Evolutionary conservation across 1,140 invertebrate genomes (phyloP).

Genomic region (Halesus radiatus): DNA sequence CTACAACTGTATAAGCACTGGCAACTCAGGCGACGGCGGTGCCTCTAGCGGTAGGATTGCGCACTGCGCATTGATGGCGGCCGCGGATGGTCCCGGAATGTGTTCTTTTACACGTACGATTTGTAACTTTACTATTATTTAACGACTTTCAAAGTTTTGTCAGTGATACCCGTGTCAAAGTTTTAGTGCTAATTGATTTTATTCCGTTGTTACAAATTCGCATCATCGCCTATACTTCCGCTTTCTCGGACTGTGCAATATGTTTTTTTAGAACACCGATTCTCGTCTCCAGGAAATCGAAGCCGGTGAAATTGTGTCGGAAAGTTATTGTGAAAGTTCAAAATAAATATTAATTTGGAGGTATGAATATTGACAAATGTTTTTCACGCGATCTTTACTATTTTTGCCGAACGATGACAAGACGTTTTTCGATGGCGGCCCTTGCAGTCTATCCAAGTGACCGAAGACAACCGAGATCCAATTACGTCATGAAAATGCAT

Average conservation of each 20-base stretch:
- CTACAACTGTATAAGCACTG: not conserved
- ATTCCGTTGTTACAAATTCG: not conserved
- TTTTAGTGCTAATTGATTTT: not conserved
- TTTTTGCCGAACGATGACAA: conserved; percentile 41
- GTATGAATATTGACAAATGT: conserved; percentile 25
- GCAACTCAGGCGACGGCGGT: conserved; percentile 1
- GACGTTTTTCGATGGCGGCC: conserved; percentile 50
- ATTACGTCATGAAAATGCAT: conserved; percentile 50
- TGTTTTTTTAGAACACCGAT: conserved; percentile 44
- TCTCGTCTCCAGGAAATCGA: conserved; percentile 30
- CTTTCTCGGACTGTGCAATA: conserved; percentile 41
- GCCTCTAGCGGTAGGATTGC: conserved; percentile 36
- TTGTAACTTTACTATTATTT: conserved; percentile 36
- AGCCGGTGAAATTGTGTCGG: conserved; percentile 45
- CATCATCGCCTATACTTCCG: conserved; percentile 28
- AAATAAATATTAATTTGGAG: conserved; percentile 42
- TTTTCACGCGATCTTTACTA: not conserved
- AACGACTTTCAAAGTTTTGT: conserved; percentile 19
- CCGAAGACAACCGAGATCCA: conserved; percentile 40
- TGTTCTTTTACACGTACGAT: conserved; percentile 30
- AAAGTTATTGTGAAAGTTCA: conserved; percentile 47
- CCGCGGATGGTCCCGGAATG: conserved; percentile 38
- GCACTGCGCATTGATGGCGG: conserved; percentile 39
- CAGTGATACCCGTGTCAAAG: conserved; percentile 11
- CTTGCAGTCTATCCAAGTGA: conserved; percentile 32